Percentiles rank a stretch among this genome's conserved stretches.
Evolutionary conservation across 2,113 vertebrate species (phyloP).

Genomic region (Psittacula cyanocephala): DNA sequence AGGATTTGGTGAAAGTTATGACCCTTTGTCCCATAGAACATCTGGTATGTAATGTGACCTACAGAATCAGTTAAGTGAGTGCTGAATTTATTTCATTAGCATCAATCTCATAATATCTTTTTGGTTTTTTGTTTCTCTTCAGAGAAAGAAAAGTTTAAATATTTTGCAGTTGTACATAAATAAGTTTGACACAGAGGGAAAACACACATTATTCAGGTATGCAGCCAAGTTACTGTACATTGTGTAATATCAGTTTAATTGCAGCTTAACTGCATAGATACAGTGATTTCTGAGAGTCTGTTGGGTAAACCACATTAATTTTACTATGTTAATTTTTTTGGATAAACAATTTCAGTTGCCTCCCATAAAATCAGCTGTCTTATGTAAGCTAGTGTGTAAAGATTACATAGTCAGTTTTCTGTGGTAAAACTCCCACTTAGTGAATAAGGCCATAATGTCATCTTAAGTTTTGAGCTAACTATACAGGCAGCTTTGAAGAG

Average conservation of each 20-base stretch:
- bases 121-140: constrained; percentile 23
- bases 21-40: constrained; percentile 87
- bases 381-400: neutral
- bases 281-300: neutral
- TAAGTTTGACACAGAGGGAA: constrained; percentile 87
- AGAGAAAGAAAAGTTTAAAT: constrained; percentile 86
- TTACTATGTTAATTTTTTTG: neutral
- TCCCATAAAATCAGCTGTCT: neutral
- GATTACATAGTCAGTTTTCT: neutral
- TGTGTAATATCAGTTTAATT: neutral
- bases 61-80: neutral
- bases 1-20: constrained; percentile 87
- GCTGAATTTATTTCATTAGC: neutral
- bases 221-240: neutral
- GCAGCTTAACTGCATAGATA: neutral
- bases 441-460: neutral
- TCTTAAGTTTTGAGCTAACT: neutral
- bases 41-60: constrained; percentile 80
- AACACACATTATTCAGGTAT: constrained; percentile 91
- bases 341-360: neutral
- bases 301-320: neutral
- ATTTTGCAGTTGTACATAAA: constrained; percentile 89
- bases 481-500: neutral
- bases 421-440: neutral
- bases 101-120: neutral